Evolutionary conservation across 2,888 invertebrate genomes (phyloP), one percentile per base, ranked within the genome.

Genomic region (Chrysolina americana): DNA sequence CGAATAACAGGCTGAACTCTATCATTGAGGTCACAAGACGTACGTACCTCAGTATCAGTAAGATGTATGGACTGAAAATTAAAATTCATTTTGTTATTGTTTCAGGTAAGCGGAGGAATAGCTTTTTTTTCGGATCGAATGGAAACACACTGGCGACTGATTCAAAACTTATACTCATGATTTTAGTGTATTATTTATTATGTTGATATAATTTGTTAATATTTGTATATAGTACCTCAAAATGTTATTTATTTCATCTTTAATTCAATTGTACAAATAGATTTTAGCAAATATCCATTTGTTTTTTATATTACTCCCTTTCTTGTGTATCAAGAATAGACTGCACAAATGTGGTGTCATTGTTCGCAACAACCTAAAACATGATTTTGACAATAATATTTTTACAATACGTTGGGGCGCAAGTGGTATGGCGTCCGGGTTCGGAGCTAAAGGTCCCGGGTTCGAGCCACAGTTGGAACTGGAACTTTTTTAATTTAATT

Each of bases 91-190:
- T 50, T 17, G 19, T 50, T 23, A 63, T 50, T 71, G 13, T 79
- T 80, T 41, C 47, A 80, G 80, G 77, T 50, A 79, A 70, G 65
- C 79, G 69, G 44, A 65, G 70, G 66, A 74, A 64, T 21, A 71
- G 79, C 17, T 77, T 81, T 50, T 78, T 80, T 53, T 81, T 78
- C 65, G 74, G 69, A 63, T 65, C 71, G 3, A 50, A 68, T 5
- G 70, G 71, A 11, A 62, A 63, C 44, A 68, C 28, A 50, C 36
- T 59, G 48, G 19, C 41, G 66, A 75, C 71, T 74, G 75, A 70
- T 65, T 15, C 70, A 48, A 65, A 70, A 66, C 56, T 68, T 13
- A 28, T 73, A 63, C 23, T 68, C 21, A 50, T 48, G 6, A 21
- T 21, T 68, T 66, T 70, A 68, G 19, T 71, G 53, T 19, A 56